A percentile compares a stretch with the other conserved stretches of the same genome.
phyloP scores from a whole-genome alignment of 2,113 vertebrate genomes.

The Platysternon megacephalum region DNA sequence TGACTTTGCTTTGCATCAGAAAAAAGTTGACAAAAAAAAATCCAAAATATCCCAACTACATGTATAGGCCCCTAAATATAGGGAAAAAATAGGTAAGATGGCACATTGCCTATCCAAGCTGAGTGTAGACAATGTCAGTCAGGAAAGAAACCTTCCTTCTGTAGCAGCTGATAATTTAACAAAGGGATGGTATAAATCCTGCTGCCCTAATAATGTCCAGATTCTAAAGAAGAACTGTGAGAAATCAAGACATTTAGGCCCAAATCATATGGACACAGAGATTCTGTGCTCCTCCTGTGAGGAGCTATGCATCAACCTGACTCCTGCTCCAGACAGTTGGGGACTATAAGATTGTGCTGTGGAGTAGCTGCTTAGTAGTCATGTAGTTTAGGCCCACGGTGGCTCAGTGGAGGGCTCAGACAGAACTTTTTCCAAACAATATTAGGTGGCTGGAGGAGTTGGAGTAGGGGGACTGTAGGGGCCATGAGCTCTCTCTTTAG shows the following conservation, averaged over 20 bases:
- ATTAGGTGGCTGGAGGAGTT: not conserved
- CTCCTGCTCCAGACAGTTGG: not conserved
- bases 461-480: not conserved
- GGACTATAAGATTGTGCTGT: not conserved
- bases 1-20: not conserved
- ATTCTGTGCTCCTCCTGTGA: not conserved
- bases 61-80: not conserved
- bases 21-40: not conserved
- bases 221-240: not conserved
- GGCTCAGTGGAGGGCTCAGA: not conserved
- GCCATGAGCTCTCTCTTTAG: not conserved
- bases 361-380: not conserved
- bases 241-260: not conserved
- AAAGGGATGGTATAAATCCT: not conserved
- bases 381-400: not conserved
- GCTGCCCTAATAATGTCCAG: not conserved
- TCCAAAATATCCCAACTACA: not conserved
- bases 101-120: no score
- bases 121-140: not conserved
- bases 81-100: not conserved
- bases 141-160: not conserved
- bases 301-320: not conserved
- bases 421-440: not conserved
- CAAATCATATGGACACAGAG: not conserved
- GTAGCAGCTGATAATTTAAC: not conserved